These are phyloP conservation scores for Phenganax subtilis DNA, from an alignment of 92 coral and sea anemone species.

Conservation along the genomic window DNA sequence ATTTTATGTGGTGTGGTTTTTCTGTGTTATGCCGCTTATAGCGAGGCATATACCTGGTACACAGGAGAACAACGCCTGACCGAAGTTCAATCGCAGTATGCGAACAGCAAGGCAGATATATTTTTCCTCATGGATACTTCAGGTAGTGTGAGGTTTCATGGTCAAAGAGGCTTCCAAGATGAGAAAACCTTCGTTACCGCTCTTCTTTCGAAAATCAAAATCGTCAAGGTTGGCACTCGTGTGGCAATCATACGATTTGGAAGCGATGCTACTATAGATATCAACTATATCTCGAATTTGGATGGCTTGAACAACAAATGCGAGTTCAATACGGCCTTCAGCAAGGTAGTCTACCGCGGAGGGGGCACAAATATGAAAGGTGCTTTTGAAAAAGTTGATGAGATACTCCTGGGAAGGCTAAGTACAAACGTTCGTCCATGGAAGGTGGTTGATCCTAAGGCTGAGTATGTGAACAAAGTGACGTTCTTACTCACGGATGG, in stretches of 20 bases:
- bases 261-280: slow-evolving; percentile 61
- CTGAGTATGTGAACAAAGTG: background rate
- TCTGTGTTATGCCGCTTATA: background rate
- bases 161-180: slow-evolving; percentile 73
- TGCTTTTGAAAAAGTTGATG: too few species aligned
- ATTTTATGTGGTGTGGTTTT: background rate
- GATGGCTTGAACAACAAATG: slow-evolving; percentile 76
- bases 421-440: background rate
- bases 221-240: slow-evolving; percentile 67
- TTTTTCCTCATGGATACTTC: slow-evolving; percentile 88
- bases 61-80: slow-evolving; percentile 7
- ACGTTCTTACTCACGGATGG: background rate
- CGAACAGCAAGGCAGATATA: slow-evolving; percentile 55
- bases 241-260: slow-evolving; percentile 91
- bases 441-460: background rate
- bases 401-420: too few species aligned
- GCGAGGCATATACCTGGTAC: background rate
- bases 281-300: slow-evolving; percentile 64
- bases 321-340: slow-evolving; percentile 67
- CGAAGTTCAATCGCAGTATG: slow-evolving; percentile 14
- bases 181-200: slow-evolving; percentile 85
- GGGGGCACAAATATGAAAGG: slow-evolving; percentile 16
- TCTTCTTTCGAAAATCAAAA: slow-evolving; percentile 61
- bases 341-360: slow-evolving; percentile 38
- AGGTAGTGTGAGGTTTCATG: slow-evolving; percentile 67